These are phyloP conservation scores for Bettongia penicillata DNA, from an alignment of 2,113 vertebrate genomes.

Conservation along the genomic window DNA sequence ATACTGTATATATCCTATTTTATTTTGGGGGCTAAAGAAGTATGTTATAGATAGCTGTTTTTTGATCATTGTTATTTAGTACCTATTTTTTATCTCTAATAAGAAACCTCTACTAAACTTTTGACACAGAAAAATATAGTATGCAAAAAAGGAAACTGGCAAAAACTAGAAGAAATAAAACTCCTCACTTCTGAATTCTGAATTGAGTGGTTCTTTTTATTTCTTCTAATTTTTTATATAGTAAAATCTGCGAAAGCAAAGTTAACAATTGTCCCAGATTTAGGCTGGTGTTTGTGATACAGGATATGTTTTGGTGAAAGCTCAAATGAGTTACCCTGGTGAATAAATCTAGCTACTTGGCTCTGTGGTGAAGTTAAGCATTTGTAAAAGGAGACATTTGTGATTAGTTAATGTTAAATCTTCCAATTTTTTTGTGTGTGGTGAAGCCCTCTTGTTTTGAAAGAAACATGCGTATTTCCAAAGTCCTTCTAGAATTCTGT, in stretches of 20 bases:
- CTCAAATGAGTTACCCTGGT: slow-evolving; percentile 72
- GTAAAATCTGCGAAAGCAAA: slow-evolving; percentile 56
- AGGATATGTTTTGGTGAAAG: slow-evolving; percentile 72
- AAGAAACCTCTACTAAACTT: slow-evolving; percentile 12
- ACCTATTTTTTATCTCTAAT: slow-evolving; percentile 42
- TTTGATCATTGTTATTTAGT: slow-evolving; percentile 12
- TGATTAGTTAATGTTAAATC: slow-evolving; percentile 49
- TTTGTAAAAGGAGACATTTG: slow-evolving; percentile 41
- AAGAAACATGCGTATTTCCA: slow-evolving; percentile 22
- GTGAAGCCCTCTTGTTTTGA: slow-evolving; percentile 23
- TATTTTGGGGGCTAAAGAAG: slow-evolving; percentile 16
- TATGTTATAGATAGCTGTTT: slow-evolving; percentile 40
- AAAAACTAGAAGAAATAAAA: slow-evolving; percentile 28
- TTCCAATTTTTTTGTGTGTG: slow-evolving; percentile 45
- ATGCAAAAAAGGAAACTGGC: slow-evolving; percentile 31
- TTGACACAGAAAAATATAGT: slow-evolving; percentile 37
- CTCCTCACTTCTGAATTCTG: slow-evolving; percentile 49
- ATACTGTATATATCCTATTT: not conserved
- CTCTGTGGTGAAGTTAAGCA: slow-evolving; percentile 72
- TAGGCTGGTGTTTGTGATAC: slow-evolving; percentile 65
- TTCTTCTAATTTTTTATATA: slow-evolving; percentile 9
- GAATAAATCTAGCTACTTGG: slow-evolving; percentile 58
- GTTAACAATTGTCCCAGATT: slow-evolving; percentile 64
- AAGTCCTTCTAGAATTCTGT: slow-evolving; percentile 33
- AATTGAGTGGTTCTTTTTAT: slow-evolving; percentile 52